Evolutionary conservation across 2,113 vertebrate species (phyloP).

Genomic region (Pionites leucogaster): DNA sequence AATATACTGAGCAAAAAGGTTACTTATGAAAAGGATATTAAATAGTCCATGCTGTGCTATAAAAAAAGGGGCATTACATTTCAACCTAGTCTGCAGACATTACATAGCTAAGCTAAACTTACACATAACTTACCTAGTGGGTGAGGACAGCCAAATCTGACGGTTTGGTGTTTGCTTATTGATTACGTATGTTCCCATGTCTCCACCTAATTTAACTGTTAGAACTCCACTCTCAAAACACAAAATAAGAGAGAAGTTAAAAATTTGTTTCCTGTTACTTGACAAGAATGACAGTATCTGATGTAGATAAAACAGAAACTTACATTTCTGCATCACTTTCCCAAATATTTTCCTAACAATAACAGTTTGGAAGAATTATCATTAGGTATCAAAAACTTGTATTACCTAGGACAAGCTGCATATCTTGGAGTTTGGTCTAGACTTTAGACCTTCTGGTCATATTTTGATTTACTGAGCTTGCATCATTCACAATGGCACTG

Average conservation of each 20-base stretch:
- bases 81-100: not conserved
- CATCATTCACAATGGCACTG: not conserved
- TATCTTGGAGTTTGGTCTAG: not conserved
- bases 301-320: not conserved
- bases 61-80: not conserved
- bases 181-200: slow-evolving; percentile 93
- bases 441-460: not conserved
- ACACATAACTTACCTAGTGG: slow-evolving; percentile 81
- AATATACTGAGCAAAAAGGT: not conserved
- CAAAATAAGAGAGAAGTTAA: not conserved
- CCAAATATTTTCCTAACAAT: not conserved
- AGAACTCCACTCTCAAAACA: slow-evolving; percentile 86
- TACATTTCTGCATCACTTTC: not conserved
- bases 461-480: not conserved
- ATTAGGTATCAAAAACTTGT: not conserved
- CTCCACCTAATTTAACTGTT: slow-evolving; percentile 86
- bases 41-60: fast-evolving
- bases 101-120: not conserved
- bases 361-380: not conserved
- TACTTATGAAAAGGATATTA: not conserved
- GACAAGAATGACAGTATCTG: not conserved
- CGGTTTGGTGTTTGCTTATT: slow-evolving; percentile 97
- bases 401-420: not conserved
- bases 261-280: not conserved
- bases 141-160: slow-evolving; percentile 97